Evolutionary conservation across 2,113 vertebrate species (phyloP), one percentile per base, ranked within the genome.

Genomic region (Muscicapa adusta): DNA sequence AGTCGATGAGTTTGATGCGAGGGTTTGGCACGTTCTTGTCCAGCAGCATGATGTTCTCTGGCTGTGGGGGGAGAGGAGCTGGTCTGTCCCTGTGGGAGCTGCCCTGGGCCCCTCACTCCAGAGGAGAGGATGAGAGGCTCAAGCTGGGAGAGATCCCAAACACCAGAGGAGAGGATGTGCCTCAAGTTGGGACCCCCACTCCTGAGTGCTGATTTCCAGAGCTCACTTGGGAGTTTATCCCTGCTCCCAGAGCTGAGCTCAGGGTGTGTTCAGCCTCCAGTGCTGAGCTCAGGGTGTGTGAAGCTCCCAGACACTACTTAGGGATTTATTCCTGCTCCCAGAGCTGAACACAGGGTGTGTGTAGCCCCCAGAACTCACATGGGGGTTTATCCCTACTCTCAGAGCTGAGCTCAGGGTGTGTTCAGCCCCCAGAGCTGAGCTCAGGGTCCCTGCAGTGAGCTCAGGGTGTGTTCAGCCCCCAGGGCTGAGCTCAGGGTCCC

Each of bases 41-140:
- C 89, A 99, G 97, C 66, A 99, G 98, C 99, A 99, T 99, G 95
- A 99, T 99, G 93, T 99, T 99, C 94, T 99, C 99, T 0, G 99
- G 99, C 99, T 99, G 95, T 0, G 1, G 20, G 22, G 3, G 33
- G 8, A 83, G 5, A 81, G 48, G 34, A 88, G 20, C 14, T 2
- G 4, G 0, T 1, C 22, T 51, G 28, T 43, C 20, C n/a, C n/a
- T n/a, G n/a, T n/a, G n/a, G n/a, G n/a, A n/a, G n/a, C n/a, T n/a
- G n/a, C n/a, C n/a, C 38, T 45, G 43, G 43, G 43, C 43, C 43
- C 54, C 42, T 43, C 57, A 57, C 19, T 33, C 53, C 4, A 0
- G 20, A 48, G 47, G 6, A 36, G 9, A 89, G 22, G 12, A 48
- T 4, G 26, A 2, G 6, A 2, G 0, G 3, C 34, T 43, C 33